Evolutionary conservation across 2,888 invertebrate genomes (phyloP).

Genomic region (Melinaea marsaeus): DNA sequence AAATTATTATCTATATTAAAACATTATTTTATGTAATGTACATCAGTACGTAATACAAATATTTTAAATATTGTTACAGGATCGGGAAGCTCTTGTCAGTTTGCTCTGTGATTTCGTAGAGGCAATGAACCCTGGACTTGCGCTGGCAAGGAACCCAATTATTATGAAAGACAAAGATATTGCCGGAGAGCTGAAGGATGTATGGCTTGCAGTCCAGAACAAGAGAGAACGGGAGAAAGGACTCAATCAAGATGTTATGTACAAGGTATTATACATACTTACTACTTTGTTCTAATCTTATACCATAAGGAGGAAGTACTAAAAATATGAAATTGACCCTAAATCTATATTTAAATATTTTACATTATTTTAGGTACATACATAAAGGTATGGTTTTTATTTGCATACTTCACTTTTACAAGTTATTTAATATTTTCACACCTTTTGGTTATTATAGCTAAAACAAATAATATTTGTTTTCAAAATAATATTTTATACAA

Average conservation of each 20-base stretch:
- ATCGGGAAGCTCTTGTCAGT: conserved; percentile 81
- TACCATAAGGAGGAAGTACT: not conserved
- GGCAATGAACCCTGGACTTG: conserved; percentile 82
- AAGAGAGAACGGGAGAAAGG: conserved; percentile 76
- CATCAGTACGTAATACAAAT: conserved; percentile 3
- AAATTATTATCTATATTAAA: not conserved
- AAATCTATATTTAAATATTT: too few species aligned
- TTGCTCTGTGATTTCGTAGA: conserved; percentile 85
- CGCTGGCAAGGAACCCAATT: conserved; percentile 77
- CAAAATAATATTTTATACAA: not conserved
- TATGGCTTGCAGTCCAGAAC: conserved; percentile 83
- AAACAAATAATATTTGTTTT: too few species aligned
- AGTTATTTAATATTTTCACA: too few species aligned
- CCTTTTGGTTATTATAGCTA: too few species aligned
- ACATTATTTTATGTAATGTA: not conserved
- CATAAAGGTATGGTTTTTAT: too few species aligned
- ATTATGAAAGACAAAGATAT: conserved; percentile 83
- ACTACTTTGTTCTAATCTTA: too few species aligned
- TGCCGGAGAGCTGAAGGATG: conserved; percentile 84
- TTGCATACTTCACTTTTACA: not conserved
- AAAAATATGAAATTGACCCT: not conserved
- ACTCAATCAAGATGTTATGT: conserved; percentile 67
- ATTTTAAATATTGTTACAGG: conserved; percentile 55
- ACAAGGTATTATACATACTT: conserved; percentile 51
- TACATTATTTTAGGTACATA: too few species aligned